Evolutionary conservation across 2,797 vertebrate species (phyloP).

Genomic region (Lacerta viridis): DNA sequence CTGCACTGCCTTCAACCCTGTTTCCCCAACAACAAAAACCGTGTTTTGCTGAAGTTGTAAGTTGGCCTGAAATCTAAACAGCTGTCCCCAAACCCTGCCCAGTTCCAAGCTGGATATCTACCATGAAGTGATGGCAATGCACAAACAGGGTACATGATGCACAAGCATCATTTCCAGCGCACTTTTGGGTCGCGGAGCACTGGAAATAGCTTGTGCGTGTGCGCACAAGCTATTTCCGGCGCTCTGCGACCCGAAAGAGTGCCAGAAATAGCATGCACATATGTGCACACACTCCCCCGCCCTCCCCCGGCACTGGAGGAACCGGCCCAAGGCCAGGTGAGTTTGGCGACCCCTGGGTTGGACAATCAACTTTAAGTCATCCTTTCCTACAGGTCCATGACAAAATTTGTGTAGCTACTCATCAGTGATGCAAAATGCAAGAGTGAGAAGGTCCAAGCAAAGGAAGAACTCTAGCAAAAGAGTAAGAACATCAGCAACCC

Average conservation of each 20-base stretch:
- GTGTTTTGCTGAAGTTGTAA: constrained; percentile 19
- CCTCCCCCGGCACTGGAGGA: too few species aligned
- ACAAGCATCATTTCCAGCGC: too few species aligned
- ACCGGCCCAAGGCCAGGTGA: too few species aligned
- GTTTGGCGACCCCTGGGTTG: background rate
- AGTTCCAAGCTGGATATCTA: background rate
- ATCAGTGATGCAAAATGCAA: constrained; percentile 52
- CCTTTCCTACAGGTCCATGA: constrained; percentile 32
- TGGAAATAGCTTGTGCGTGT: too few species aligned
- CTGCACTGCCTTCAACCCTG: constrained; percentile 56
- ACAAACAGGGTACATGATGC: background rate
- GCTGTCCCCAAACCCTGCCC: background rate
- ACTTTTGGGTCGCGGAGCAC: too few species aligned
- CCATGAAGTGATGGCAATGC: background rate
- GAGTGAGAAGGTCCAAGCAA: constrained; percentile 54
- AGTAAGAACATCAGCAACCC: constrained; percentile 53
- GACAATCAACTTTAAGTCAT: constrained; percentile 37
- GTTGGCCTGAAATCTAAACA: background rate
- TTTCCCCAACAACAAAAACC: constrained; percentile 38
- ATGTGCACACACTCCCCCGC: too few species aligned
- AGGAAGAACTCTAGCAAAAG: constrained; percentile 63
- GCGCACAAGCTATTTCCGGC: too few species aligned
- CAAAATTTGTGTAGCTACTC: constrained; percentile 55
- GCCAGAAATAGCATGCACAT: too few species aligned
- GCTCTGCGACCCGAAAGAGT: too few species aligned